A percentile compares a stretch with the other conserved stretches of the same genome.
phyloP scores from a whole-genome alignment of 2,113 vertebrate genomes.

The Siniperca chuatsi region DNA sequence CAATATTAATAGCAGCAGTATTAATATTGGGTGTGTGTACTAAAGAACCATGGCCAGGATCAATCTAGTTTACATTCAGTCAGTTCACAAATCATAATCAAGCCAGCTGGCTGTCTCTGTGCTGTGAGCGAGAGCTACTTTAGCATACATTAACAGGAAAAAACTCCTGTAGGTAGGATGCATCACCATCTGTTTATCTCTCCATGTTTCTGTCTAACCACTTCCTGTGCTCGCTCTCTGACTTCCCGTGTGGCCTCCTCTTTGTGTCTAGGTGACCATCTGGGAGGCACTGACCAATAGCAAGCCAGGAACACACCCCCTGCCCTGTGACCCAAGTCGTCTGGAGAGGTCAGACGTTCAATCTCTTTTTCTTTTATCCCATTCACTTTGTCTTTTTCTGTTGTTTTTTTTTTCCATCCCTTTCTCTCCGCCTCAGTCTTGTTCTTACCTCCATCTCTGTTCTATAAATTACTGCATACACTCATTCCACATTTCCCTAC shows the following conservation, averaged over 20 bases:
- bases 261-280: slow-evolving; percentile 91
- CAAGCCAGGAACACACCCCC: slow-evolving; percentile 92
- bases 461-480: neutral
- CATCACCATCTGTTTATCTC: neutral
- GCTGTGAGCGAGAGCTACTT: neutral
- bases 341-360: slow-evolving; percentile 88
- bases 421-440: neutral
- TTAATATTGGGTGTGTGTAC: slow-evolving; percentile 15
- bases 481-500: neutral
- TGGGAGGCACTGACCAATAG: slow-evolving; percentile 99
- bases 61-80: slow-evolving; percentile 14
- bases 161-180: neutral
- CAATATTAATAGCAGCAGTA: neutral
- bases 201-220: neutral
- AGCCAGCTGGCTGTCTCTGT: neutral
- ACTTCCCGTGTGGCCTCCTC: slow-evolving; percentile 40
- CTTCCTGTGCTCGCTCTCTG: slow-evolving; percentile 26
- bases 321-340: slow-evolving; percentile 89
- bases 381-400: neutral
- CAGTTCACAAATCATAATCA: slow-evolving; percentile 28
- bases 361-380: neutral
- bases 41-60: slow-evolving; percentile 5
- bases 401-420: neutral
- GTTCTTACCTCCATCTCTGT: neutral
- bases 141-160: slow-evolving; percentile 23